Evolutionary conservation across 1,140 invertebrate species (phyloP), one percentile per base, ranked within the genome.

Genomic region (Drosophila pectinifera): DNA sequence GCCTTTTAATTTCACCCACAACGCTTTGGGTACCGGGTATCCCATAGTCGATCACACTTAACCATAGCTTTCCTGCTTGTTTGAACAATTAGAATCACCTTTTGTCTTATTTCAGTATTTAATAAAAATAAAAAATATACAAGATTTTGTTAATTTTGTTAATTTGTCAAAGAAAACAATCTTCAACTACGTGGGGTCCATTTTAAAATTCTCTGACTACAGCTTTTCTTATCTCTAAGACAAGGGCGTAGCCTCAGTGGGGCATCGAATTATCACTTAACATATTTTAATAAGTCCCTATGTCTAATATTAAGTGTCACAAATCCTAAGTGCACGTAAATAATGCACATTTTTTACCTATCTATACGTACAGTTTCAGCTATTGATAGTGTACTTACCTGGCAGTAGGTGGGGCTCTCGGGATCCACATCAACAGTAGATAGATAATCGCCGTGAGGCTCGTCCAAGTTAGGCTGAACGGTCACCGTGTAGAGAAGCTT

Each of bases 351-450:
- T 4, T 54, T 4, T 39, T 46, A 34, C 45, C 10, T n/a, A 10
- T 46, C 13, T 36, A 31, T 14, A 61, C 13, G 51, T 24, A 11
- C 14, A 41, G 36, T 70, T 62, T 54, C n/a, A 42, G 24, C 14
- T 13, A 20, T 8, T 13, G 5, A 10, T 34, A 22, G n/a, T 49
- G 14, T 45, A 73, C 68, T 89, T 92, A 98, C 98, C 94, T 98
- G 94, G 59, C 94, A 95, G 92, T 97, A 99, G n/a, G 95, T 97
- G 3, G 95, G 92, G 45, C 98, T 99, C 1, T 94, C 80, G 1
- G 97, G 97, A 93, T 99, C 96, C 5, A 99, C 96, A 91, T 99
- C 98, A 1, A 99, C 95, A 0, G 97, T 98, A 8, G 96, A 95
- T 16, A 99, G 93, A 83, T 98, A 97, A 93, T 99, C 98, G 0